Evolutionary conservation across 1,140 invertebrate genomes (phyloP).

Genomic region (Leucophenga varia): DNA sequence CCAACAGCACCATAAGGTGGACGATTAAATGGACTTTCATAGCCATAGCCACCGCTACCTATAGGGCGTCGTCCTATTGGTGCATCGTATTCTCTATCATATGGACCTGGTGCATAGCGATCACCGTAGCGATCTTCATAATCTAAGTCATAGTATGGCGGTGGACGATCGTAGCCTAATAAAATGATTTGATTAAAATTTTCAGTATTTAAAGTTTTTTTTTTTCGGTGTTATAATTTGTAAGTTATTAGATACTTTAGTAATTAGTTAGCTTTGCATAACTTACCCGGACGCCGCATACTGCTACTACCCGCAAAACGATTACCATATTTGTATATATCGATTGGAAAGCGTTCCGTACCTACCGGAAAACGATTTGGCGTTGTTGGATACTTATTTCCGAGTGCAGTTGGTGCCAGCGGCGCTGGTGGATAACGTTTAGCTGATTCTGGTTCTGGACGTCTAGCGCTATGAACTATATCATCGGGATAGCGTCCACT

Average conservation of each 20-base stretch:
- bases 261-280: slow-evolving; percentile 22
- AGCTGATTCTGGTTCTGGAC: slow-evolving; percentile 49
- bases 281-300: slow-evolving; percentile 48
- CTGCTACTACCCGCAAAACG: slow-evolving; percentile 32
- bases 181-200: background rate
- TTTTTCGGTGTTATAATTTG: slow-evolving; percentile 2
- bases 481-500: slow-evolving; percentile 28
- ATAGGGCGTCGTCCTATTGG: slow-evolving; percentile 51
- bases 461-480: slow-evolving; percentile 38
- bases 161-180: slow-evolving; percentile 46
- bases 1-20: slow-evolving; percentile 22
- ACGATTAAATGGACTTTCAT: slow-evolving; percentile 45
- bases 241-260: slow-evolving; percentile 8
- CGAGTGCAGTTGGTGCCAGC: slow-evolving; percentile 37
- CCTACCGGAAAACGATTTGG: slow-evolving; percentile 55
- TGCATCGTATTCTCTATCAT: slow-evolving; percentile 49
- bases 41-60: slow-evolving; percentile 42
- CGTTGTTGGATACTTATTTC: slow-evolving; percentile 47
- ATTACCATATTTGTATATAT: slow-evolving; percentile 56
- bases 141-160: slow-evolving; percentile 48
- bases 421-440: slow-evolving; percentile 50
- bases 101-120: slow-evolving; percentile 25
- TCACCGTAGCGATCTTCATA: slow-evolving; percentile 50
- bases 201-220: background rate
- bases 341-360: slow-evolving; percentile 50